These are phyloP conservation scores for Carabus problematicus DNA, from an alignment of 2,888 invertebrate species.

Conservation along the genomic window DNA sequence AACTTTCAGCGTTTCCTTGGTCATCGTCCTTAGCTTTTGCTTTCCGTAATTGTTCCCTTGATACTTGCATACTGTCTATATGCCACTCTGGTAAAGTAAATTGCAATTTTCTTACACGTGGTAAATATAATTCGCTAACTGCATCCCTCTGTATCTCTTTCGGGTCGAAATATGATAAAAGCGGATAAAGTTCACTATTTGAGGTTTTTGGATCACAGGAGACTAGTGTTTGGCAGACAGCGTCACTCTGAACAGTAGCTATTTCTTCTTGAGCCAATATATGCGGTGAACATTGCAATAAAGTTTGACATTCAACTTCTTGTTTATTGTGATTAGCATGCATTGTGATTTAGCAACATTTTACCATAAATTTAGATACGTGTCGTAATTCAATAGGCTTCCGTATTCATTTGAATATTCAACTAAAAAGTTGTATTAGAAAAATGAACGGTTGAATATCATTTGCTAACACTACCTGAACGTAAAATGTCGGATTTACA, in stretches of 20 bases:
- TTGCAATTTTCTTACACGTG: conserved; percentile 43
- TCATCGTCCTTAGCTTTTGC: no score
- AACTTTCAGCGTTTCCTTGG: no score
- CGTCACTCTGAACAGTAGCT: conserved; percentile 40
- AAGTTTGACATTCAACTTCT: conserved; percentile 43
- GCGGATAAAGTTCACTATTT: conserved; percentile 38
- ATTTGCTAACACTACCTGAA: no score
- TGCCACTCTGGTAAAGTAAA: conserved; percentile 30
- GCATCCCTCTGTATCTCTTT: conserved; percentile 45
- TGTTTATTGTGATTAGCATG: conserved; percentile 1
- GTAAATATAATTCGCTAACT: conserved; percentile 45
- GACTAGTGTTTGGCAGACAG: conserved; percentile 46
- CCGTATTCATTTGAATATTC: no score
- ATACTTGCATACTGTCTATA: no score
- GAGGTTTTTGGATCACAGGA: conserved; percentile 34
- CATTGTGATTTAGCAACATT: conserved; percentile 23
- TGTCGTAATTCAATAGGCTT: no score
- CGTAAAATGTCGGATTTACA: no score
- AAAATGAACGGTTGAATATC: no score
- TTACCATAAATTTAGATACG: conserved; percentile 9
- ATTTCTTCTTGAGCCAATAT: conserved; percentile 24
- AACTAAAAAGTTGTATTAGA: no score
- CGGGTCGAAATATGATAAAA: conserved; percentile 45
- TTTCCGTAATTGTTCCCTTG: no score
- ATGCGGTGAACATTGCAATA: conserved; percentile 44